phyloP scores from a whole-genome alignment of 1,140 invertebrate genomes.

The Berghia stephanieae region DNA sequence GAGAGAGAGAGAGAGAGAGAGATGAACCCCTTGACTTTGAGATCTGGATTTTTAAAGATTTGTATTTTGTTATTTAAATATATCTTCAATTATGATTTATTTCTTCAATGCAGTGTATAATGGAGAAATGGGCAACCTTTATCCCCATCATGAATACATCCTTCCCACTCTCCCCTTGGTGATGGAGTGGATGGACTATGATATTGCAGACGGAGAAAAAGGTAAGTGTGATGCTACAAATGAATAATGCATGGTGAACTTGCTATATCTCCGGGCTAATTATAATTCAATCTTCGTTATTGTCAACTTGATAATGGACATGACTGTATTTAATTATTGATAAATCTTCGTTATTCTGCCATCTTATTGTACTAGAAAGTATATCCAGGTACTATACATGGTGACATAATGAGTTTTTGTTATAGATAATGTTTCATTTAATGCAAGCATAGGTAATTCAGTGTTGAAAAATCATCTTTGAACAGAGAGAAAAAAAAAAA shows the following conservation, averaged over 20 bases:
- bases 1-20: no score
- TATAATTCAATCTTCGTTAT: no score
- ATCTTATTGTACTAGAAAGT: no score
- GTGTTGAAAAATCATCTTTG: no score
- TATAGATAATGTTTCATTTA: not conserved
- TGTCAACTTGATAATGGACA: no score
- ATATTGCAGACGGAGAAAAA: conserved; percentile 74
- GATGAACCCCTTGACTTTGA: not conserved
- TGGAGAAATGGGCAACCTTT: conserved; percentile 85
- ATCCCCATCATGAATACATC: conserved; percentile 92
- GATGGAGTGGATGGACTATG: conserved; percentile 90
- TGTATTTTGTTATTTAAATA: not conserved
- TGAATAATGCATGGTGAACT: not conserved
- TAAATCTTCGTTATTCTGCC: no score
- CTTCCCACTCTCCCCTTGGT: conserved; percentile 88
- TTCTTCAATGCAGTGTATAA: conserved; percentile 80
- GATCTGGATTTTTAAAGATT: not conserved
- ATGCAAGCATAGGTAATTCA: not conserved
- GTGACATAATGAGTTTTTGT: no score
- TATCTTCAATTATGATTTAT: not conserved
- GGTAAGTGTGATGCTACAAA: conserved; percentile 65
- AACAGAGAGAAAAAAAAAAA: no score
- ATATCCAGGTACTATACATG: no score
- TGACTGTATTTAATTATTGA: no score
- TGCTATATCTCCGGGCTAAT: no score